Percentiles rank a stretch among this genome's conserved stretches.
Conservation (phyloP, 2,797 vertebrate species). For the Cossypha dichroa region DNA sequence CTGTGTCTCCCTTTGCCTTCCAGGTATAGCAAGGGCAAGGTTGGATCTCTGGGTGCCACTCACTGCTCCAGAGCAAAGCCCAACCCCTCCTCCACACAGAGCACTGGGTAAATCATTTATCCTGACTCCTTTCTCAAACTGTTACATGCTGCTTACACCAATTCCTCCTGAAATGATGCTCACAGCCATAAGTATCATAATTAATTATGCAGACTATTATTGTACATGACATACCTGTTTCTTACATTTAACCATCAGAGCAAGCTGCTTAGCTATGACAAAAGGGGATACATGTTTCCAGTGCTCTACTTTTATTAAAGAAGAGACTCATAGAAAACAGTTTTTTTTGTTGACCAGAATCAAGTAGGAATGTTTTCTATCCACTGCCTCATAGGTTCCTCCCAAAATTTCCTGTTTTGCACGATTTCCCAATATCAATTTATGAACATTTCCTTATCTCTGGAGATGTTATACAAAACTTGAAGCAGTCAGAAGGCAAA, state of each 20-base stretch:
- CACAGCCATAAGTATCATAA: neutral
- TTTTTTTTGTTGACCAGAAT: neutral
- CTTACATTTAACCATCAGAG: neutral
- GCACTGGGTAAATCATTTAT: neutral
- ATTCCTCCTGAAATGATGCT: neutral
- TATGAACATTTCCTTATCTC: neutral
- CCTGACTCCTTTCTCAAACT: neutral
- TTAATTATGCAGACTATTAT: neutral
- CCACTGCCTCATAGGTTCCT: fast-evolving
- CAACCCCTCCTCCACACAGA: neutral
- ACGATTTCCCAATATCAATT: neutral
- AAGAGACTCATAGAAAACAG: neutral
- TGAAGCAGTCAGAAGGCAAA: neutral
- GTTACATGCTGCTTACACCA: neutral
- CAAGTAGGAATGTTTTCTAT: neutral
- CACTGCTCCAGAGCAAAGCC: neutral
- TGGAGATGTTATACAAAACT: neutral
- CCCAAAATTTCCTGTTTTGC: neutral
- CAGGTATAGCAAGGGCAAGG: neutral
- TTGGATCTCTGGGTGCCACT: neutral
- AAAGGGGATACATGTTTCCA: neutral
- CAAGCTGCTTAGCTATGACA: neutral
- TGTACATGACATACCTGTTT: neutral
- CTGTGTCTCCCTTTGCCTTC: neutral
- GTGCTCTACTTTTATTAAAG: neutral